Conservation (phyloP, 2,113 vertebrate genomes). For the Antechinus flavipes region DNA sequence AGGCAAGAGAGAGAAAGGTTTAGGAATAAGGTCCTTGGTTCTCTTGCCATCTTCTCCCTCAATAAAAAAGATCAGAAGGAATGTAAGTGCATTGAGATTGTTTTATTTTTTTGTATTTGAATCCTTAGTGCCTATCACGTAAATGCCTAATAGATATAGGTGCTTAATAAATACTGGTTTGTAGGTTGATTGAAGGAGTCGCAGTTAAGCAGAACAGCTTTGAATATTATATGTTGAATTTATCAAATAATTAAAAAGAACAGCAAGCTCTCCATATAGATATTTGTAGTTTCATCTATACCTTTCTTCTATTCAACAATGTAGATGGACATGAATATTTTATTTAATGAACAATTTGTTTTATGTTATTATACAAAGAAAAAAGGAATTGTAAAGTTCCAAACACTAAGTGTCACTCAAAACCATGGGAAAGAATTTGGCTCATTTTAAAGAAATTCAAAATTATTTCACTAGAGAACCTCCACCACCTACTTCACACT, state of each 20-base stretch:
- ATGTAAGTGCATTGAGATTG: not conserved
- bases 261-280: not conserved
- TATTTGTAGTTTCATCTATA: not conserved
- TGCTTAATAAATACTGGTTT: not conserved
- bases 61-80: not conserved
- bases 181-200: not conserved
- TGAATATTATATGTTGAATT: not conserved
- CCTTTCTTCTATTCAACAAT: not conserved
- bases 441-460: not conserved
- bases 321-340: not conserved
- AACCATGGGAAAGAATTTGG: conserved; percentile 16
- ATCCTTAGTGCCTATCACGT: not conserved
- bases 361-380: not conserved
- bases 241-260: not conserved
- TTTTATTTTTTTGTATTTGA: not conserved
- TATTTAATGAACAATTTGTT: not conserved
- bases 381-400: not conserved
- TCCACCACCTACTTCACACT: conserved; percentile 35
- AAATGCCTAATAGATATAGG: not conserved
- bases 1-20: not conserved
- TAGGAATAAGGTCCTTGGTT: not conserved
- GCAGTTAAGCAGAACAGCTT: not conserved
- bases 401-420: not conserved
- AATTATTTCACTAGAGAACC: conserved; percentile 16
- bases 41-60: not conserved